Evolutionary conservation across 2,797 vertebrate genomes (phyloP).

Genomic region (Anas bahamensis): DNA sequence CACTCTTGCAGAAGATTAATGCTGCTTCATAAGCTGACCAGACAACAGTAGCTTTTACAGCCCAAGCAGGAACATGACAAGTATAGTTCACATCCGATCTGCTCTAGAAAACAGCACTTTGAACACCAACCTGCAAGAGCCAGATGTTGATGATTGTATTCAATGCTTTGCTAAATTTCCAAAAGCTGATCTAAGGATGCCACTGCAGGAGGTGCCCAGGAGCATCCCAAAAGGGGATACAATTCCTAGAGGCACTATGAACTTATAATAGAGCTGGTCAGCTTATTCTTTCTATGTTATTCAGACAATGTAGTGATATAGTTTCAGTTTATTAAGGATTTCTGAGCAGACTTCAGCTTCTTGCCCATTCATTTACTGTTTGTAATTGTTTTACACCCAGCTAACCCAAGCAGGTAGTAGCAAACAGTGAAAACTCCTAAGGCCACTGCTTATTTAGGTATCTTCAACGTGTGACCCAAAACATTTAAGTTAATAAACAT

Average conservation of each 20-base stretch:
- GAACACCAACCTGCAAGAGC: neutral
- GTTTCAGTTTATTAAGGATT: neutral
- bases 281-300: neutral
- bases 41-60: neutral
- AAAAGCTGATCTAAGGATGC: neutral
- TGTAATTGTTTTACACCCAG: neutral
- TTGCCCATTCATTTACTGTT: neutral
- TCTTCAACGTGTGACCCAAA: neutral
- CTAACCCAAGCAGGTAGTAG: neutral
- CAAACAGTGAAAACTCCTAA: neutral
- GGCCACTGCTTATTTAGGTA: neutral
- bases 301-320: neutral
- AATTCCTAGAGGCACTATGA: neutral
- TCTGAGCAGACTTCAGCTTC: neutral
- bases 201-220: neutral
- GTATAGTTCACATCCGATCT: neutral
- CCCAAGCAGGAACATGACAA: neutral
- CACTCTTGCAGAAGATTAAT: neutral
- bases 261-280: neutral
- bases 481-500: neutral
- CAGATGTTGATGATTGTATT: neutral
- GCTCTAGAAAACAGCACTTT: neutral
- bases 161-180: neutral
- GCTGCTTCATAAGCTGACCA: neutral
- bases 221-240: neutral